Base-by-base conservation (phyloP, 2,888 invertebrate species). In the Melanotus villosus region DNA sequence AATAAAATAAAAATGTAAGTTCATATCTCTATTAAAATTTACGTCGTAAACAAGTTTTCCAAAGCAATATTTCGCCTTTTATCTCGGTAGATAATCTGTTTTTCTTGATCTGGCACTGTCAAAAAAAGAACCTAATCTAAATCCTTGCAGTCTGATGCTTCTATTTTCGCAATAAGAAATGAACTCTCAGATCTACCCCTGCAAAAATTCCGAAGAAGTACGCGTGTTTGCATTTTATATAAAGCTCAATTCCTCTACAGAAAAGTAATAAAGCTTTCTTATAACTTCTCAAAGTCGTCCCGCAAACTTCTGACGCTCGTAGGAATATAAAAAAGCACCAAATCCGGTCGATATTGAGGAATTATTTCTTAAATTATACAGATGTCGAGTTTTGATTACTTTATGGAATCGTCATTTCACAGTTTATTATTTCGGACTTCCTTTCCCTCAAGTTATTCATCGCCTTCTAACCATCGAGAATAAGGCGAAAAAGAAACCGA, bases 161-260 rank as follows among this genome's bases (percentile, higher is more conserved):
- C 43, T 41, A 43, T 58, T 58, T 58, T 41, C 41, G 10, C 43
- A 58, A 43, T 19, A 62, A 62, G 50, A 30, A 62, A 50, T 50
- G 62, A 62, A 62, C 47, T 50, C 36, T 41, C 45, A 32, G 45
- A 47, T 50, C 50, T 65, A 59, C 38, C 47, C 63, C 54, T 50
- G 58, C 52, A 65, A 58, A 50, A 58, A 65, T 65, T 65, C 65
- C 19, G 30, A 50, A 47, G 57, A 73, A 71, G 75, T 75, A 79
- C 76, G 76, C 76, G 75, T 77, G 76, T 78, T 78, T 78, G 79
- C 78, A 78, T 79, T 78, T 78, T 78, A 78, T 76, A 78, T 78
- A 76, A 77, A 78, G 76, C 79, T 76, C 75, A 73, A 74, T 77
- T 77, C 75, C 74, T 75, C 73, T 62, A 69, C 69, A 72, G 76